Conservation (phyloP, 1,140 invertebrate genomes). For the Olivierus martensii region DNA sequence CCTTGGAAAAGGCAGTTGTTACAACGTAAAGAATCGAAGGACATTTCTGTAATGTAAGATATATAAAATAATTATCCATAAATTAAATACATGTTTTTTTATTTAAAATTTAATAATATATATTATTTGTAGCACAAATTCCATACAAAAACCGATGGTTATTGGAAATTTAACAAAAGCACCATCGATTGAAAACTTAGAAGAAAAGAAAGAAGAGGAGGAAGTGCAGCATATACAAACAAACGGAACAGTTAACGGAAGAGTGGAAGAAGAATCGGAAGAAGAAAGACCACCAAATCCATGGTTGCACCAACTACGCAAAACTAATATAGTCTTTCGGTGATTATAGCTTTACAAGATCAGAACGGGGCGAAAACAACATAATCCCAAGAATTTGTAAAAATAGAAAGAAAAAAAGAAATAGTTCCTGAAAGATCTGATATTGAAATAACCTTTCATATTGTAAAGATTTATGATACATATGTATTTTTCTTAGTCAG, state of each 20-base stretch:
- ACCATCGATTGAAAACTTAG: not conserved
- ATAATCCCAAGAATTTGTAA: too few relatives aligned
- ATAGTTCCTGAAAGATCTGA: too few relatives aligned
- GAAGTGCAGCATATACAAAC: too few relatives aligned
- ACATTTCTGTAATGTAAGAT: not conserved
- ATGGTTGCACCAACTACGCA: slow-evolving; percentile 70
- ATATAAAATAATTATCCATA: not conserved
- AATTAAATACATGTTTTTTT: not conserved
- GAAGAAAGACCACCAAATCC: slow-evolving; percentile 41
- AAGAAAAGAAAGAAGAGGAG: not conserved
- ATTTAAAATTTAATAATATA: not conserved
- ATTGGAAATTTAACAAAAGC: not conserved
- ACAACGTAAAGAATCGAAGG: slow-evolving; percentile 48
- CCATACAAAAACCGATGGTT: not conserved
- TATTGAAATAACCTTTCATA: too few relatives aligned
- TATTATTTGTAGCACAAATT: not conserved
- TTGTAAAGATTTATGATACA: too few relatives aligned
- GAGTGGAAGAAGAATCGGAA: not conserved
- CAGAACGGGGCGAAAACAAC: too few relatives aligned
- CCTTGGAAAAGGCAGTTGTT: slow-evolving; percentile 82
- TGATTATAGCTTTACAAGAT: not conserved
- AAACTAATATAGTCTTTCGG: slow-evolving; percentile 52
- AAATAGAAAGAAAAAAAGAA: too few relatives aligned
- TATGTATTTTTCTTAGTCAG: too few relatives aligned
- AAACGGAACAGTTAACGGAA: not conserved